Conservation (phyloP, 2,113 vertebrate species). For the Cyprinus carpio region DNA sequence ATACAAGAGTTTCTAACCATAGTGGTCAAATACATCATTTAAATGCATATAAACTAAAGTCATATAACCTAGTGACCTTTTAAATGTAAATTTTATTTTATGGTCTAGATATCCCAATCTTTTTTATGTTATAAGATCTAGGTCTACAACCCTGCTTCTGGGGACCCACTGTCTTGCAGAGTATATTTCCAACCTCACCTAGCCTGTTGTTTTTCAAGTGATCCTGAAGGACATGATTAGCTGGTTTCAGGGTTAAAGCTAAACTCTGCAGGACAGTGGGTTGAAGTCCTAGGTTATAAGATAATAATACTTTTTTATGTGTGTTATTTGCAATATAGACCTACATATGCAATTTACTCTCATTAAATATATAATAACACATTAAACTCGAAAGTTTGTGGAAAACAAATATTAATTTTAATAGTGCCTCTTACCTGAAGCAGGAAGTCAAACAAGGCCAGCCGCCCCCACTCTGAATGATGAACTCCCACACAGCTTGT, state of each 20-base stretch:
- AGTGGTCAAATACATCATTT: background rate
- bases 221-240: no score
- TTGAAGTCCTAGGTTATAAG: background rate
- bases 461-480: slow-evolving; percentile 82
- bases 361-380: background rate
- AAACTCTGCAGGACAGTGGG: no score
- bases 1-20: background rate
- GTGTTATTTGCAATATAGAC: no score
- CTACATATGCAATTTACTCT: background rate
- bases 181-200: no score
- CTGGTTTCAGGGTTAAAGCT: no score
- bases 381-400: background rate
- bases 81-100: background rate
- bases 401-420: background rate
- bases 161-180: no score
- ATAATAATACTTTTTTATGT: background rate
- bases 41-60: background rate
- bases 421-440: slow-evolving; percentile 81
- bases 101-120: background rate
- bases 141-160: no score
- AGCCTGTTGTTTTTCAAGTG: no score
- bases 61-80: background rate
- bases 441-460: slow-evolving; percentile 92
- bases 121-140: background rate
- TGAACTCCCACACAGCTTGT: slow-evolving; percentile 76